These are phyloP conservation scores for Diaprepes abbreviatus DNA, from an alignment of 2,888 invertebrate species.

Conservation along the genomic window DNA sequence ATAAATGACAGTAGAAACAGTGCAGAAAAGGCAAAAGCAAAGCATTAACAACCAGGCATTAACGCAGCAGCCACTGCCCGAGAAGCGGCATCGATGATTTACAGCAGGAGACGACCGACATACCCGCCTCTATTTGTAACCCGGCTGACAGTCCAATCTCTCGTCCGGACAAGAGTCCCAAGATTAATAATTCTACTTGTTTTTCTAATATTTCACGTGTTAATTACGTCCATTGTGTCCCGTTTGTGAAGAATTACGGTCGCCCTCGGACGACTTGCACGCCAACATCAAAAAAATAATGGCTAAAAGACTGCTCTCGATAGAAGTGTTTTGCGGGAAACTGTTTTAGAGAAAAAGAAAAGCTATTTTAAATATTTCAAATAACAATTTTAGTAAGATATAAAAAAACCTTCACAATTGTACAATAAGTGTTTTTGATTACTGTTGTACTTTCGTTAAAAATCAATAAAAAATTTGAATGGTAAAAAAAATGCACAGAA, in stretches of 20 bases:
- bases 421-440: too few species aligned
- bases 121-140: conserved; percentile 64
- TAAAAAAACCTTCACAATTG: too few species aligned
- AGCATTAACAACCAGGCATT: conserved; percentile 31
- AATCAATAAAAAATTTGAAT: too few species aligned
- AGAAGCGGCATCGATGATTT: conserved; percentile 59
- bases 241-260: conserved; percentile 57
- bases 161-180: conserved; percentile 59
- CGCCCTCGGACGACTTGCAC: conserved; percentile 20
- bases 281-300: background rate
- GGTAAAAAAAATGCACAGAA: too few species aligned
- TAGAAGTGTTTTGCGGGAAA: too few species aligned
- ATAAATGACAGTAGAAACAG: conserved; percentile 39
- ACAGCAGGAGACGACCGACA: conserved; percentile 61
- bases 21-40: conserved; percentile 31
- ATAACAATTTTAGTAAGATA: too few species aligned
- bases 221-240: conserved; percentile 64
- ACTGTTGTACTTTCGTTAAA: too few species aligned
- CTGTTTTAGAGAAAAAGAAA: too few species aligned
- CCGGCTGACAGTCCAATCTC: conserved; percentile 66
- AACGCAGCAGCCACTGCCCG: conserved; percentile 29
- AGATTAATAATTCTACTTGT: conserved; percentile 67
- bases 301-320: background rate
- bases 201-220: conserved; percentile 67
- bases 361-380: too few species aligned